These are phyloP conservation scores for Magallana nippona DNA, from an alignment of 2,888 invertebrate species.

Conservation along the genomic window DNA sequence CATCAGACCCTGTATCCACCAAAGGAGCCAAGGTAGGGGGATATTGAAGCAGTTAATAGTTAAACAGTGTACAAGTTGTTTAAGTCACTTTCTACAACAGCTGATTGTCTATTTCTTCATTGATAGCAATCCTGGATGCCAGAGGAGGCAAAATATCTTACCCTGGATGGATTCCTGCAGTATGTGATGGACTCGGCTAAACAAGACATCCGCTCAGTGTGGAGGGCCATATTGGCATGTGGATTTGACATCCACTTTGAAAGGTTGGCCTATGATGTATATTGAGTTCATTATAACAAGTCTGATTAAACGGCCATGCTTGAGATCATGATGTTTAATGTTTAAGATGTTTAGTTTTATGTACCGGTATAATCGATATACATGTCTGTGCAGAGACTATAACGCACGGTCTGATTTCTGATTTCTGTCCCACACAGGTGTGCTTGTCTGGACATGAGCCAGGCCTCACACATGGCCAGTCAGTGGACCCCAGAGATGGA, in stretches of 20 bases:
- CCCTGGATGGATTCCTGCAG: conserved; percentile 77
- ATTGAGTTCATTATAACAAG: too few relatives aligned
- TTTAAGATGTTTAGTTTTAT: too few relatives aligned
- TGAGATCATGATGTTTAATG: too few relatives aligned
- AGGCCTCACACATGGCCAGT: conserved; percentile 75
- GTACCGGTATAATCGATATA: too few relatives aligned
- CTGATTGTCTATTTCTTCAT: neutral
- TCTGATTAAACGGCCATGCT: too few relatives aligned
- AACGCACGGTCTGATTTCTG: too few relatives aligned
- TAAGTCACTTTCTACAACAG: neutral
- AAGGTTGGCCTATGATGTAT: conserved; percentile 63
- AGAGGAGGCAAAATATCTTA: conserved; percentile 72
- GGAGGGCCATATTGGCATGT: conserved; percentile 76
- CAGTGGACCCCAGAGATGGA: conserved; percentile 78
- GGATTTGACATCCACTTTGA: conserved; percentile 78
- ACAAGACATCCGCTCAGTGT: conserved; percentile 74
- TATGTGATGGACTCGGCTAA: conserved; percentile 74
- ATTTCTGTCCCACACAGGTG: conserved; percentile 62
- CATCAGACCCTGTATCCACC: conserved; percentile 58
- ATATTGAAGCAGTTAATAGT: neutral
- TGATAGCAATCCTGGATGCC: conserved; percentile 39
- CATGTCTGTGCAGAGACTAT: too few relatives aligned
- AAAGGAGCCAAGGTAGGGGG: conserved; percentile 62
- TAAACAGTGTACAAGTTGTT: too few relatives aligned
- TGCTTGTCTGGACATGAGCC: conserved; percentile 73